phyloP scores from a whole-genome alignment of 2,113 vertebrate genomes.

The Sciurus niger region DNA sequence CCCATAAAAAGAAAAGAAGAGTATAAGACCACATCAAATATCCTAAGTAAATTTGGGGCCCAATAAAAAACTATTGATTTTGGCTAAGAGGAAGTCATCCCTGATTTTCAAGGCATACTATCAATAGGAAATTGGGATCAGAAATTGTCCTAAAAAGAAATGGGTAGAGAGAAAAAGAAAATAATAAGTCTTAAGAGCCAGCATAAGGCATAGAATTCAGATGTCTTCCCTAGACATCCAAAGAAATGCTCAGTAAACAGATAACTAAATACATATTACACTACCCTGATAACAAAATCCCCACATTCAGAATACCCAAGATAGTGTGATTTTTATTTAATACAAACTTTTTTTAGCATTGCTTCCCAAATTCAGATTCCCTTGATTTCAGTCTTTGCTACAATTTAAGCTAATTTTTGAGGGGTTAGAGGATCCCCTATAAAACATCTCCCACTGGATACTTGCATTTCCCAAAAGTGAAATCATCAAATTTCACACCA shows the following conservation, averaged over 20 bases:
- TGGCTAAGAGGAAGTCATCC: conserved; percentile 12
- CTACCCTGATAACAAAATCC: conserved; percentile 43
- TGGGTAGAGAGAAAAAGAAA: conserved; percentile 48
- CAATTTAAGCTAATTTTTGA: conserved; percentile 60
- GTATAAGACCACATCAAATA: background rate
- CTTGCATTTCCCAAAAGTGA: background rate
- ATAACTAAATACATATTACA: background rate
- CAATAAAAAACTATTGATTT: conserved; percentile 39
- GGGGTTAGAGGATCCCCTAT: conserved; percentile 51
- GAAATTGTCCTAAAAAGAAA: conserved; percentile 44
- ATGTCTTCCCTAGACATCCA: background rate
- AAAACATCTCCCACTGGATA: conserved; percentile 49
- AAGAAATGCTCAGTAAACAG: background rate
- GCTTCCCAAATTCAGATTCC: conserved; percentile 13
- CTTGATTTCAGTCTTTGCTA: conserved; percentile 51
- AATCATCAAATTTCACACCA: conserved; percentile 25
- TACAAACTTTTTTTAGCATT: conserved; percentile 7
- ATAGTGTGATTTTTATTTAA: conserved; percentile 53
- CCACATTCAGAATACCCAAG: background rate
- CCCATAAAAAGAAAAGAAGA: too few relatives aligned
- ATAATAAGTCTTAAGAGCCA: conserved; percentile 28
- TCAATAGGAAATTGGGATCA: conserved; percentile 21
- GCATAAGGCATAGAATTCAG: conserved; percentile 21
- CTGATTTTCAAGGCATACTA: conserved; percentile 30
- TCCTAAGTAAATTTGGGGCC: background rate